Evolutionary conservation across 2,797 vertebrate species (phyloP), one percentile per base, ranked within the genome.

Genomic region (Sylvia borin): DNA sequence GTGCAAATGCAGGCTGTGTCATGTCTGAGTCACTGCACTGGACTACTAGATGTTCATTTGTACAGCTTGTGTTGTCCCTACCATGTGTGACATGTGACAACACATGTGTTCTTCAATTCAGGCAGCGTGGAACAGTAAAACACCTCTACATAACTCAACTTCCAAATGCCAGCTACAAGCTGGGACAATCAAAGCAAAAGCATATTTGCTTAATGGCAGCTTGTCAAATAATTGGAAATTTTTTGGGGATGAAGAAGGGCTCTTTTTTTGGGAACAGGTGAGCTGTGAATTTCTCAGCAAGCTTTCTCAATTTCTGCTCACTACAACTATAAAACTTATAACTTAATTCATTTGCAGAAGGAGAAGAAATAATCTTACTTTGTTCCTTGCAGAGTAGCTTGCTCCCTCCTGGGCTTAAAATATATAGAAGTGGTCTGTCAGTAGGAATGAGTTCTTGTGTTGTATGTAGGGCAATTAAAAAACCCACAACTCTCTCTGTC

Each of bases 361-460:
- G 31, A 85, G 48, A 24, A 84, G n/a, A 86, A 85, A 90, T 80
- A 21, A 67, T 40, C 48, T 67, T 71, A 40, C 53, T 93, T 93
- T 80, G 5, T 77, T 85, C 42, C 38, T 78, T 66, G 32, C 64
- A 17, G n/a, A 71, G 26, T 32, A 60, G 51, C 24, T 81, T 93
- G 26, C 64, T 7, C 24, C 78, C 48, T 86, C 25, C 48, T 70
- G 29, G 36, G 45, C 24, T 88, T 81, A 40, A 86, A 80, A 55
- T 8, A 17, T 36, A 26, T 2, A 66, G n/a, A 82, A 86, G 22
- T 78, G 25, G 19, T 81, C 71, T 74, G 55, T 79, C 67, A 78
- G 20, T 73, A 88, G 22, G 79, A 90, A 55, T 19, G 26, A 54
- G 48, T 87, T 74, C 24, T 67, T 81, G 42, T 70, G 27, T 60